phyloP scores from a whole-genome alignment of 2,888 invertebrate genomes.

The Therioaphis trifolii region DNA sequence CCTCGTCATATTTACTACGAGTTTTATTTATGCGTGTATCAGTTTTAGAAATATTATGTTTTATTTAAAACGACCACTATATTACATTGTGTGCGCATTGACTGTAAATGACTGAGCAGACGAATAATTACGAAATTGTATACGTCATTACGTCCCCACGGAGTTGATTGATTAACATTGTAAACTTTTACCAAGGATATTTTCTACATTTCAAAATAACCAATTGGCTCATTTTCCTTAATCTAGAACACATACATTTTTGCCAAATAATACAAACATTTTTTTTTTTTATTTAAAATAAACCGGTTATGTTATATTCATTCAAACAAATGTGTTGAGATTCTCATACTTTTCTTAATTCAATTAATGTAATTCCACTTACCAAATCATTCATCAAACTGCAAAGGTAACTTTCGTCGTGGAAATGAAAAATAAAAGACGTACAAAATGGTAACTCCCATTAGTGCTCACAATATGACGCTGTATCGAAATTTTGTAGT shows the following conservation, averaged over 20 bases:
- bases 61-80: slow-evolving; percentile 15
- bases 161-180: slow-evolving; percentile 53
- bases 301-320: slow-evolving; percentile 19
- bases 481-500: no score
- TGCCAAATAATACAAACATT: neutral
- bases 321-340: neutral
- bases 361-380: neutral
- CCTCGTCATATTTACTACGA: no score
- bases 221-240: slow-evolving; percentile 21
- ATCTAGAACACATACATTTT: slow-evolving; percentile 25
- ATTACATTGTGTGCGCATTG: neutral
- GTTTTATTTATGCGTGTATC: neutral
- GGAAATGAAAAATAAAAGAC: no score
- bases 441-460: no score
- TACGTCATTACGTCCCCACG: neutral
- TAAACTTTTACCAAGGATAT: slow-evolving; percentile 33
- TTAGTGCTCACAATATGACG: no score
- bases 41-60: neutral
- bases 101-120: slow-evolving; percentile 42
- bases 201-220: slow-evolving; percentile 32
- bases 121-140: slow-evolving; percentile 26
- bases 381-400: neutral
- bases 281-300: neutral
- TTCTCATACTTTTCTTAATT: neutral
- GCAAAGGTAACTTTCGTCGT: no score